phyloP scores from a whole-genome alignment of 2,797 vertebrate genomes.

The Heterohyrax brucei region DNA sequence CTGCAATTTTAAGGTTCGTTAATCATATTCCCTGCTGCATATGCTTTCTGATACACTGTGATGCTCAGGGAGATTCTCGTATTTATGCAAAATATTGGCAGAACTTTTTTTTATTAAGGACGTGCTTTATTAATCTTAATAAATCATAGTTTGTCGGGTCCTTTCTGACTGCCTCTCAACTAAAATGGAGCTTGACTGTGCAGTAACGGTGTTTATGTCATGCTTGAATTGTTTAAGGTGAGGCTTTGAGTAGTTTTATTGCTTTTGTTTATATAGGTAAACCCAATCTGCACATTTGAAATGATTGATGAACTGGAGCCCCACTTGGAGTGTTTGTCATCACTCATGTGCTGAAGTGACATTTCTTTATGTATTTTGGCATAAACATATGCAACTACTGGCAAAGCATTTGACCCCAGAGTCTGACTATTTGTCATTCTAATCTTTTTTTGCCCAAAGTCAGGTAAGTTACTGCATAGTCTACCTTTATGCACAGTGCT shows the following conservation, averaged over 20 bases:
- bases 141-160: conserved; percentile 88
- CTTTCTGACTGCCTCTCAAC: conserved; percentile 89
- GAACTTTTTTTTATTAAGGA: conserved; percentile 88
- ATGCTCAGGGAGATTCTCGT: conserved; percentile 73
- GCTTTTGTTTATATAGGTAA: conserved; percentile 93
- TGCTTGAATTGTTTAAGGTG: conserved; percentile 92
- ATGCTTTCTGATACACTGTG: conserved; percentile 50
- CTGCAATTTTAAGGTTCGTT: conserved; percentile 77
- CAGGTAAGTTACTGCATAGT: conserved; percentile 90
- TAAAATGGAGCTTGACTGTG: conserved; percentile 90
- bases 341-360: conserved; percentile 94
- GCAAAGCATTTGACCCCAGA: conserved; percentile 94
- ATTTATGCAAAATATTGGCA: conserved; percentile 89
- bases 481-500: conserved; percentile 87
- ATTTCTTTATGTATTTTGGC: conserved; percentile 95
- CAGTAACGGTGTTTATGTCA: conserved; percentile 90
- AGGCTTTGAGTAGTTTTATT: conserved; percentile 92
- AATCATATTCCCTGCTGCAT: conserved; percentile 68
- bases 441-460: conserved; percentile 91
- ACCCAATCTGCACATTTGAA: conserved; percentile 92
- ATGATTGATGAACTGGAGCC: conserved; percentile 94
- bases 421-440: conserved; percentile 94
- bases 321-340: conserved; percentile 93
- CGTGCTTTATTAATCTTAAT: conserved; percentile 91
- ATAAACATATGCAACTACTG: conserved; percentile 95